Conservation (phyloP, 2,888 invertebrate species). For the Andrena chrysosceles region DNA sequence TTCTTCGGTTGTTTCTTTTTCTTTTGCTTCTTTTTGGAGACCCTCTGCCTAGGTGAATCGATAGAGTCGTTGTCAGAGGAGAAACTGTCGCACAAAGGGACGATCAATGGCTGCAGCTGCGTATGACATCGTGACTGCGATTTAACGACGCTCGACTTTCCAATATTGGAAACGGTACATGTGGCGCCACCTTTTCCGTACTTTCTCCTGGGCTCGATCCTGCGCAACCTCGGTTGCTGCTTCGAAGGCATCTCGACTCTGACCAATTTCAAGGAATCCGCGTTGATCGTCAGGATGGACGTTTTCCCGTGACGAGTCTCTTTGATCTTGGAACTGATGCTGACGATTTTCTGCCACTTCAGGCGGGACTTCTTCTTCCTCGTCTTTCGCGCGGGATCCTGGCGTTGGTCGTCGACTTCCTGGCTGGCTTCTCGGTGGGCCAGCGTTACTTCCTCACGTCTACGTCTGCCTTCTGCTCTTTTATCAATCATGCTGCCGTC, state of each 20-base stretch:
- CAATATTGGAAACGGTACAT: conserved; percentile 6
- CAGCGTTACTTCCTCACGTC: background rate
- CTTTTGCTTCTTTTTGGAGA: conserved; percentile 72
- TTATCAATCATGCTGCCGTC: conserved; percentile 42
- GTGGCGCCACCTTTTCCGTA: conserved; percentile 14
- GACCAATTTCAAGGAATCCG: conserved; percentile 76
- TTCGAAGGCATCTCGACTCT: conserved; percentile 63
- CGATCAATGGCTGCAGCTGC: conserved; percentile 45
- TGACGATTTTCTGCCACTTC: conserved; percentile 75
- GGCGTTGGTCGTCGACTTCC: conserved; percentile 15
- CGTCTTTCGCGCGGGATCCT: conserved; percentile 68
- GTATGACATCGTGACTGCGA: conserved; percentile 21
- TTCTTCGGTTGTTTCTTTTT: conserved; percentile 71
- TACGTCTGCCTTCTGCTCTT: conserved; percentile 63
- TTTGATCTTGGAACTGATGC: conserved; percentile 62
- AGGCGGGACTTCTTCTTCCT: conserved; percentile 76
- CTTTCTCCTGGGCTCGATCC: conserved; percentile 76
- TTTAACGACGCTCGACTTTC: conserved; percentile 28
- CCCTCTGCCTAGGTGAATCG: conserved; percentile 63
- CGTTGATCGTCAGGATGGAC: conserved; percentile 68
- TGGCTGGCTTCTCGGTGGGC: conserved; percentile 5
- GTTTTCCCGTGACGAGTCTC: conserved; percentile 44
- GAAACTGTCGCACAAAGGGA: conserved; percentile 70
- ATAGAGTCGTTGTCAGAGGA: conserved; percentile 58
- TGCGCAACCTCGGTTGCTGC: conserved; percentile 64